A percentile compares a stretch with the other conserved stretches of the same genome.
These are phyloP conservation scores for Rhagium mordax DNA, from an alignment of 2,888 invertebrate species.

Conservation along the genomic window DNA sequence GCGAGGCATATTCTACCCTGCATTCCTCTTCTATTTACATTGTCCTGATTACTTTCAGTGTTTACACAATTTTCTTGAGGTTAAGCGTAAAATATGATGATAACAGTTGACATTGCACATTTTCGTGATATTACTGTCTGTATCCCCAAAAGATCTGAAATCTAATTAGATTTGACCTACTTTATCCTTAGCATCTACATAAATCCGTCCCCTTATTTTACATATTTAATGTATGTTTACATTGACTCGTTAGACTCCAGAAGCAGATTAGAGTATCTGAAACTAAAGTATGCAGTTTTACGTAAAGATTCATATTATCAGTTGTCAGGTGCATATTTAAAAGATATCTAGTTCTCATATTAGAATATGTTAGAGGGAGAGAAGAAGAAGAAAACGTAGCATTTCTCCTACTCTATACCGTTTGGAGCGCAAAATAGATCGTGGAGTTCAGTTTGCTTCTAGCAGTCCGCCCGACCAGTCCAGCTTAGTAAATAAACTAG, in stretches of 20 bases:
- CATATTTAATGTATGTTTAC: slow-evolving; percentile 19
- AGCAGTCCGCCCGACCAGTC: no score
- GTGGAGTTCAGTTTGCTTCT: no score
- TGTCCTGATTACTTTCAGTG: slow-evolving; percentile 26
- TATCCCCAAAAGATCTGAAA: slow-evolving; percentile 29
- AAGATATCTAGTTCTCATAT: no score
- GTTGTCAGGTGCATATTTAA: background rate
- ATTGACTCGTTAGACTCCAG: background rate
- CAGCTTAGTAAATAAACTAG: no score
- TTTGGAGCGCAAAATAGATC: no score
- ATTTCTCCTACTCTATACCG: no score
- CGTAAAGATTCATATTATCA: background rate
- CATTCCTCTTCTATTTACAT: slow-evolving; percentile 12
- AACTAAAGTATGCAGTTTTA: background rate
- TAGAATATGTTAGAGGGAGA: no score
- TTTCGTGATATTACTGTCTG: slow-evolving; percentile 28
- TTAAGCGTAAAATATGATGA: slow-evolving; percentile 30
- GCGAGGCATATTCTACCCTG: background rate
- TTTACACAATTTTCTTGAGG: slow-evolving; percentile 18
- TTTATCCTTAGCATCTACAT: slow-evolving; percentile 3
- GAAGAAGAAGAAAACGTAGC: no score
- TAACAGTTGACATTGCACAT: slow-evolving; percentile 33
- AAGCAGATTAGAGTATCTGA: background rate
- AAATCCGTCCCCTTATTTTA: slow-evolving; percentile 11
- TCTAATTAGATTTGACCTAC: slow-evolving; percentile 31